phyloP scores from a whole-genome alignment of 64 coral and sea anemone genomes.

The Trachythela sp. region DNA sequence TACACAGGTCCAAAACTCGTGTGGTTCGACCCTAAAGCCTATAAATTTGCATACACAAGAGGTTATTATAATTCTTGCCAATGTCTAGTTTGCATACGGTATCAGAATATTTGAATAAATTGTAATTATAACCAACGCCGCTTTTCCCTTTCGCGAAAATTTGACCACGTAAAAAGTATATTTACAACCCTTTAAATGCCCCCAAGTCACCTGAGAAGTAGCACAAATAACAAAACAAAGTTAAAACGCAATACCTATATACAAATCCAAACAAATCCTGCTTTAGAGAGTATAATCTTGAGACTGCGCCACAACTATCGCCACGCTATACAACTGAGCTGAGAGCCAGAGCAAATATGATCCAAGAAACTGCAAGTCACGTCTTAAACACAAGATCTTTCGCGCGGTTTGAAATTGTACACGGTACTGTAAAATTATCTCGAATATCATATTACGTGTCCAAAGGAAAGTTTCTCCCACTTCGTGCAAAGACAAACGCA shows the following conservation, averaged over 20 bases:
- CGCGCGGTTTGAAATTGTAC: slow-evolving; percentile 2
- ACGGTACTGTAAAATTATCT: not conserved
- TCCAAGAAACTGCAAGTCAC: not conserved
- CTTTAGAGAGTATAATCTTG: not conserved
- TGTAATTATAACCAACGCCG: not conserved
- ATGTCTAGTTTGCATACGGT: slow-evolving; percentile 2
- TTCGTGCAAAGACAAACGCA: not conserved
- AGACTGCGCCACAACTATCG: not conserved
- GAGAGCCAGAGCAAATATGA: not conserved
- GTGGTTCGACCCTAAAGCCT: not conserved
- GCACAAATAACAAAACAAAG: not conserved
- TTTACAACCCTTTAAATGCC: not conserved
- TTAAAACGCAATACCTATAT: not conserved
- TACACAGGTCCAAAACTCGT: not conserved
- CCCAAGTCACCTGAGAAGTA: not conserved
- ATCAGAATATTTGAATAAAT: slow-evolving; percentile 11
- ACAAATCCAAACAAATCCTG: not conserved
- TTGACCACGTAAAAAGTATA: not conserved
- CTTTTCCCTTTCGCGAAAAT: not conserved
- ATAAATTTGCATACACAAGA: slow-evolving; percentile 10
- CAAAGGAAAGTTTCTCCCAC: not conserved
- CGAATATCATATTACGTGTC: not conserved
- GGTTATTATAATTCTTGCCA: not conserved
- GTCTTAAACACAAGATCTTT: not conserved
- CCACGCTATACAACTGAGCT: not conserved